These are phyloP conservation scores for Sebastes cheni DNA, from an alignment of 2,797 vertebrate genomes.

Conservation along the genomic window DNA sequence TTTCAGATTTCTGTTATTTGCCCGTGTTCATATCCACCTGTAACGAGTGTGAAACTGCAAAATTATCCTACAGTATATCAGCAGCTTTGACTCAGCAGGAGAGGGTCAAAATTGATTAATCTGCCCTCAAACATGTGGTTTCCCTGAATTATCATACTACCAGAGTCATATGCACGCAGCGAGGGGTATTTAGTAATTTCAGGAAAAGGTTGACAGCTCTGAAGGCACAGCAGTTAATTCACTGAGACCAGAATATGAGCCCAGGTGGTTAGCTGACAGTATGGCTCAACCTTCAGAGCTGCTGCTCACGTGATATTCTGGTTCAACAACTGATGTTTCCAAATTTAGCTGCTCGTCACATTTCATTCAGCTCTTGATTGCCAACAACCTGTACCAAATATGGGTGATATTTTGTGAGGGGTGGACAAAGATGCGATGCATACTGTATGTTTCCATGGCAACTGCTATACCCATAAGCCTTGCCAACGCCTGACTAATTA, in stretches of 20 bases:
- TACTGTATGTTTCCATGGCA: slow-evolving; percentile 36
- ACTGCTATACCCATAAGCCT: slow-evolving; percentile 9
- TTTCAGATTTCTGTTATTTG: slow-evolving; percentile 12
- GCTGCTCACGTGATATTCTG: background rate
- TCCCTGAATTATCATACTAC: slow-evolving; percentile 24
- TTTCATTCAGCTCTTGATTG: slow-evolving; percentile 10
- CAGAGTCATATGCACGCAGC: slow-evolving; percentile 31
- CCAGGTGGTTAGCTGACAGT: slow-evolving; percentile 25
- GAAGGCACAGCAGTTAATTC: slow-evolving; percentile 34
- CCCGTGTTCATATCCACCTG: background rate
- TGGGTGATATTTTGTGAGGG: background rate
- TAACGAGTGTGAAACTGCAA: slow-evolving; percentile 11
- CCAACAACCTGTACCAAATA: background rate
- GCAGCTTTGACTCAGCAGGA: slow-evolving; percentile 25
- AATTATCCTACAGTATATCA: background rate
- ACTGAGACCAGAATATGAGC: slow-evolving; percentile 15
- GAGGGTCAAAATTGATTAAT: slow-evolving; percentile 49
- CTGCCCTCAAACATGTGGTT: slow-evolving; percentile 25
- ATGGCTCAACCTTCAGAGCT: slow-evolving; percentile 22
- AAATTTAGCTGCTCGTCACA: slow-evolving; percentile 1
- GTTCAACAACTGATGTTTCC: background rate
- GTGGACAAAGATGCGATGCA: slow-evolving; percentile 1
- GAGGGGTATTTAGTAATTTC: slow-evolving; percentile 21
- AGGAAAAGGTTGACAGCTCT: slow-evolving; percentile 39
- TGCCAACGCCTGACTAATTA: slow-evolving; percentile 11